Percentiles rank a stretch among this genome's conserved stretches.
Conservation (phyloP, 2,888 invertebrate genomes). For the Dicyrtomina minuta region DNA sequence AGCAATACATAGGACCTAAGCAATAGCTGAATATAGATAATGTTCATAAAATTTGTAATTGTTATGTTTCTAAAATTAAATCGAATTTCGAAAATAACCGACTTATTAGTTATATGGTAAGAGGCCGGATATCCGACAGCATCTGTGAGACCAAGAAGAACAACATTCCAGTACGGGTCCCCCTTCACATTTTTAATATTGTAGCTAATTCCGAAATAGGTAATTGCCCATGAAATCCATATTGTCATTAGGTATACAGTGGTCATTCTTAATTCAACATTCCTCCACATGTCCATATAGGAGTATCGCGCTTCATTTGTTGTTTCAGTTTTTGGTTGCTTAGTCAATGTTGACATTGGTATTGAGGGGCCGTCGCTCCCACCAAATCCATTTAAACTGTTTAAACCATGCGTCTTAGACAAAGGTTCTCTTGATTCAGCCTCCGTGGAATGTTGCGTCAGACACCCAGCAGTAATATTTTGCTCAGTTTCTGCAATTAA, state of each 20-base stretch:
- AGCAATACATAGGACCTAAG: background rate
- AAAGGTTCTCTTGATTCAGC: background rate
- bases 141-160: conserved; percentile 41
- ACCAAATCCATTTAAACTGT: conserved; percentile 20
- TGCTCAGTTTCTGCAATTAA: conserved; percentile 41
- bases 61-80: too few species aligned
- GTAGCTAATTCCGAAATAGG: conserved; percentile 44
- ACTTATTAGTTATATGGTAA: background rate
- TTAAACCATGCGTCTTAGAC: background rate
- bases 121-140: conserved; percentile 42
- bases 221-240: conserved; percentile 41
- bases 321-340: conserved; percentile 33
- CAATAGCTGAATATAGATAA: background rate
- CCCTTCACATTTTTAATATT: conserved; percentile 44
- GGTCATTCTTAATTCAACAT: conserved; percentile 27
- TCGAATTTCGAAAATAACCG: too few species aligned
- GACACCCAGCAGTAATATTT: too few species aligned
- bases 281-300: conserved; percentile 40
- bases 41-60: background rate
- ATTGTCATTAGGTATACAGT: conserved; percentile 41
- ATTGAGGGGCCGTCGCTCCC: conserved; percentile 39
- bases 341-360: background rate
- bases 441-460: too few species aligned
- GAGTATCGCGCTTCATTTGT: too few species aligned
- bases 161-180: conserved; percentile 39